Percentiles rank a stretch among this genome's conserved stretches.
These are phyloP conservation scores for Pangasius djambal DNA, from an alignment of 2,797 vertebrate species.

Conservation along the genomic window DNA sequence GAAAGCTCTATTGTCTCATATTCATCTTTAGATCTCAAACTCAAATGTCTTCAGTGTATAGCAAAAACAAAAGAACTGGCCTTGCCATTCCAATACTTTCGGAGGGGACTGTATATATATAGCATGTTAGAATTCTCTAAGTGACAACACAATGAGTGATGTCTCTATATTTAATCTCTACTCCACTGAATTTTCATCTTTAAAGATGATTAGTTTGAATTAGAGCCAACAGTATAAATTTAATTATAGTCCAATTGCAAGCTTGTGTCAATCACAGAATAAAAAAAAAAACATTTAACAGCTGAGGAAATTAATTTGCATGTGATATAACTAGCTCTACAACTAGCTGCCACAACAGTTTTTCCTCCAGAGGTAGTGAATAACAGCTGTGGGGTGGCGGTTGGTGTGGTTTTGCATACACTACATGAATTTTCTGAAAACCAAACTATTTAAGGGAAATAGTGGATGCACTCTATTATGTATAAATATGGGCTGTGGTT, in stretches of 20 bases:
- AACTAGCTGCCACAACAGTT: not conserved
- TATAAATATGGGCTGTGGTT: not conserved
- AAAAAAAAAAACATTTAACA: not conserved
- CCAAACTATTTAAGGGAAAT: not conserved
- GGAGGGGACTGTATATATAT: not conserved
- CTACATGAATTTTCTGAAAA: not conserved
- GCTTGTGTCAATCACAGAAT: not conserved
- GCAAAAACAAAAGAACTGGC: not conserved
- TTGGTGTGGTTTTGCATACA: slow-evolving; percentile 4
- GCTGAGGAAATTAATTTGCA: not conserved
- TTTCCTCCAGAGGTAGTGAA: not conserved
- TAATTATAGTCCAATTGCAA: not conserved
- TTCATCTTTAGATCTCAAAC: not conserved
- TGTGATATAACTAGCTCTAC: not conserved
- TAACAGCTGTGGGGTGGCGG: not conserved
- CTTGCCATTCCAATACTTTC: not conserved
- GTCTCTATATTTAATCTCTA: not conserved
- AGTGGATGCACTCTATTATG: not conserved
- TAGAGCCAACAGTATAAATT: not conserved
- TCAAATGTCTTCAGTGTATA: not conserved
- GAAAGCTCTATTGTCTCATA: not conserved
- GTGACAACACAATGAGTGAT: not conserved
- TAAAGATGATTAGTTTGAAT: not conserved
- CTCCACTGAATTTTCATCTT: not conserved
- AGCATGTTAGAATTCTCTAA: not conserved